Evolutionary conservation across 2,888 invertebrate species (phyloP).

Genomic region (Noctua janthe): DNA sequence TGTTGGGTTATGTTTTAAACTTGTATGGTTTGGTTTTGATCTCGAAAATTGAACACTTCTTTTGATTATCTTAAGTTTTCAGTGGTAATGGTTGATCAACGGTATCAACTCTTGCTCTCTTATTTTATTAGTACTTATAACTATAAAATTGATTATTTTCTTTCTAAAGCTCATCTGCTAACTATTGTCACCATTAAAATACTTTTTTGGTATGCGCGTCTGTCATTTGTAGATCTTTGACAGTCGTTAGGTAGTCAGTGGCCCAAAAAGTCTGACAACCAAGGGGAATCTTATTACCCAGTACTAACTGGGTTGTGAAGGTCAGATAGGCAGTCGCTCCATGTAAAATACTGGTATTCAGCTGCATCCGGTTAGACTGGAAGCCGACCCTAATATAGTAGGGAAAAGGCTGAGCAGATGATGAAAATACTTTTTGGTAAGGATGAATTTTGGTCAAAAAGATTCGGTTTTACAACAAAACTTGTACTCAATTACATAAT

Average conservation of each 20-base stretch:
- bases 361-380: no score
- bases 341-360: no score
- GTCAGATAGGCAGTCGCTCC: no score
- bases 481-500: not conserved
- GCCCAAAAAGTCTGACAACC: no score
- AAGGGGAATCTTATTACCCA: no score
- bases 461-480: not conserved
- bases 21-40: constrained; percentile 53
- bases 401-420: no score
- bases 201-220: no score
- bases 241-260: no score
- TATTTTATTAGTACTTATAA: not conserved
- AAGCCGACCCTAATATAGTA: no score
- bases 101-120: not conserved
- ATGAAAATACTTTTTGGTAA: not conserved
- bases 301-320: no score
- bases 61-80: constrained; percentile 35
- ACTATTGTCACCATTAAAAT: no score
- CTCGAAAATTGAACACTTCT: constrained; percentile 48
- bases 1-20: constrained; percentile 47
- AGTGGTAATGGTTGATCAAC: not conserved
- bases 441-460: not conserved
- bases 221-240: no score
- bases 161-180: not conserved
- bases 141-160: not conserved